phyloP scores from a whole-genome alignment of 2,113 vertebrate genomes.

The Myrmecobius fasciatus region DNA sequence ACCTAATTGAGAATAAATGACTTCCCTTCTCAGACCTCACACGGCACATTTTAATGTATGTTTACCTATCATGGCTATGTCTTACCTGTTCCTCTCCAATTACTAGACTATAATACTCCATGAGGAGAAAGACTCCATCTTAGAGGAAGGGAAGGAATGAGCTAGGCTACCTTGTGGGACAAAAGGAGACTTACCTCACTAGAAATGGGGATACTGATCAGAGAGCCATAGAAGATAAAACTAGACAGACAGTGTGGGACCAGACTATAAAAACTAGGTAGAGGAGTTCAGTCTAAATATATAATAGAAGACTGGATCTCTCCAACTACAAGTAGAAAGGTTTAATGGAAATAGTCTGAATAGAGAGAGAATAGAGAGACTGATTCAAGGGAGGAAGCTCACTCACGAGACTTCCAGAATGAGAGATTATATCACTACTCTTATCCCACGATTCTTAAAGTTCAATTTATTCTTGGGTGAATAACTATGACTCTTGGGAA shows the following conservation, averaged over 20 bases:
- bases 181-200: neutral
- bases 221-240: too few relatives aligned
- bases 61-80: too few relatives aligned
- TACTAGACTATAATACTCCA: neutral
- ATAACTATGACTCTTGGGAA: neutral
- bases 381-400: neutral
- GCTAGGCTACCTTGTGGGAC: neutral
- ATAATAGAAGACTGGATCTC: neutral
- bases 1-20: neutral
- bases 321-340: neutral
- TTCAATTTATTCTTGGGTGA: neutral
- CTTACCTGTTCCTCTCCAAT: neutral
- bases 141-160: neutral
- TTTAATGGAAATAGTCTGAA: neutral
- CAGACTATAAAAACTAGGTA: neutral
- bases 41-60: neutral
- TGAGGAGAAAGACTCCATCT: neutral
- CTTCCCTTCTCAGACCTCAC: neutral
- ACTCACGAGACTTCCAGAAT: neutral
- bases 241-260: too few relatives aligned
- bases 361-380: neutral
- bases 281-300: neutral
- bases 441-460: neutral
- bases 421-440: neutral
- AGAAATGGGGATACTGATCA: neutral